Base-by-base conservation (phyloP, 92 coral and sea anemone genomes). In the Epizoanthus rinbou region DNA sequence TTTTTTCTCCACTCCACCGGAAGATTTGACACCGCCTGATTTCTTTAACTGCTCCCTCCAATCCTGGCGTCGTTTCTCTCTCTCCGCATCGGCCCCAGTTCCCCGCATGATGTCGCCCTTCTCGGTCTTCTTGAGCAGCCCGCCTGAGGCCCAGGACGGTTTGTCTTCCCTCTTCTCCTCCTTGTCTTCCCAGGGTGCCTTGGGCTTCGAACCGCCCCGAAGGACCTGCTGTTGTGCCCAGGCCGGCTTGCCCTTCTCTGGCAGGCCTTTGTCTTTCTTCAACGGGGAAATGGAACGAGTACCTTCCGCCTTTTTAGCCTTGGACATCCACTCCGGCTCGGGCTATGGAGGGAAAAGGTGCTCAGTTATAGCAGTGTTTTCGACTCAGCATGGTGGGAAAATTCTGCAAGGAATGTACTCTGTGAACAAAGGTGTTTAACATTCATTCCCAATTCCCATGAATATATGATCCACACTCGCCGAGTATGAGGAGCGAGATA, bases 1-100 rank as follows among this genome's bases (percentile, higher is more conserved):
- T 37, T 62, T 78, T 69, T 21, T 78, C 57, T 78, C 82, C 31
- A 33, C 64, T 0, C 16, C 66, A 10, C 68, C 82, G 14, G 63
- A 69, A 35, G 82, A 19, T 21, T 78, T 78, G 15, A 78, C 82
- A 0, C 82, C 85, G 39, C 69, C 89, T 1, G 86, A 80, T 65
- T 86, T 89, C 79, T 93, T 93, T 62, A 93, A 85, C 8, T 92
- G 89, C n/a, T 91, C 98, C 66, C 93, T 88, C 94, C 94, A 93
- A 67, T 93, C 98, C 58, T 89, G 94, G 37, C 95, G 85, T 53
- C 81, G 87, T 73, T 80, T 76, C 52, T 82, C 84, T 18, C 88
- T 81, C 23, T 86, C 89, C 3, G 90, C 95, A 10, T 78, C 91
- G 7, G 64, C 91, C 3, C 80, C 88, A 5, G 82, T 13, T 39